These are phyloP conservation scores for Syngnathus rostellatus DNA, from an alignment of 2,797 vertebrate genomes.

Conservation along the genomic window DNA sequence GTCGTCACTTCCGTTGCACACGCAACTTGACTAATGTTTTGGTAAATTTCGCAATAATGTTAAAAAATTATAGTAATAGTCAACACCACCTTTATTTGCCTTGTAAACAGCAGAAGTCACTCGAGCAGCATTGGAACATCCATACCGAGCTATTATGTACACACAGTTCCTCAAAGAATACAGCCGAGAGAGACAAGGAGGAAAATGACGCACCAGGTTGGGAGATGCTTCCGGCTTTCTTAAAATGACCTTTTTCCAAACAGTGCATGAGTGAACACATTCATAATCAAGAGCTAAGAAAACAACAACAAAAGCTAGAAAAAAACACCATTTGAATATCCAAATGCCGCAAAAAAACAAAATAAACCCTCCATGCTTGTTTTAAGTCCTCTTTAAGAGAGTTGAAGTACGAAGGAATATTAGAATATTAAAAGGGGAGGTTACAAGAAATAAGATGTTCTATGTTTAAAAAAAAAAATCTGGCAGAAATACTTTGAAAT, in stretches of 20 bases:
- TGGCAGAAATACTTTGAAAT: not conserved
- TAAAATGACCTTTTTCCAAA: slow-evolving; percentile 23
- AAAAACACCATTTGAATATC: slow-evolving; percentile 22
- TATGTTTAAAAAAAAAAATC: not conserved
- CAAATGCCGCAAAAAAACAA: slow-evolving; percentile 50
- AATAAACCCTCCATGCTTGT: slow-evolving; percentile 41
- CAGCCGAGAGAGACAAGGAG: slow-evolving; percentile 58
- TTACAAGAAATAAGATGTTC: not conserved
- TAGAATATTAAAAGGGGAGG: not conserved
- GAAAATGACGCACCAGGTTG: slow-evolving; percentile 41
- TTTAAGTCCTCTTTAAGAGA: slow-evolving; percentile 32
- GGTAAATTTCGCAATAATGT: no score
- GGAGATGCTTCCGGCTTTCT: slow-evolving; percentile 43
- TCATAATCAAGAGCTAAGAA: slow-evolving; percentile 47
- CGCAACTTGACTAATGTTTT: no score
- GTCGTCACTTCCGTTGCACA: no score
- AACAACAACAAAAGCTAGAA: slow-evolving; percentile 30
- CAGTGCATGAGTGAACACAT: slow-evolving; percentile 47
- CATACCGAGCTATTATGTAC: slow-evolving; percentile 81
- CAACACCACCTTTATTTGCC: slow-evolving; percentile 79
- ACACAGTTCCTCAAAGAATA: slow-evolving; percentile 73
- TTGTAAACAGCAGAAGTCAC: slow-evolving; percentile 79
- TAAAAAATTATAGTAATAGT: not conserved
- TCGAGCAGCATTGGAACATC: slow-evolving; percentile 79
- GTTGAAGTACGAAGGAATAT: not conserved